phyloP scores from a whole-genome alignment of 2,888 invertebrate species.

The Eudemis profundana region DNA sequence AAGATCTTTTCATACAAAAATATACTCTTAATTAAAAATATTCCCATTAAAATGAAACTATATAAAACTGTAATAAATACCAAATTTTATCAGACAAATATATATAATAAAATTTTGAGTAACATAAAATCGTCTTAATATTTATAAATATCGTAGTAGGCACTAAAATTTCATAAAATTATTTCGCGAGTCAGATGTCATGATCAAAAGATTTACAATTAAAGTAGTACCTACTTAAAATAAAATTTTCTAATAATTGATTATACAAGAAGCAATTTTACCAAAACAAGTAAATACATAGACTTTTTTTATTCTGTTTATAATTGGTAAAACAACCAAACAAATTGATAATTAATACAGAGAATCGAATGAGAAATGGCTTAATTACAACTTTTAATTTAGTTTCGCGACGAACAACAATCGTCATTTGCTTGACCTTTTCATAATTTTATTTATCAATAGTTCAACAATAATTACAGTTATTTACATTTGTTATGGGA shows the following conservation, averaged over 20 bases:
- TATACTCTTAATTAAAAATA: conserved; percentile 82
- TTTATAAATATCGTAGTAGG: conserved; percentile 27
- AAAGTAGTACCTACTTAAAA: conserved; percentile 42
- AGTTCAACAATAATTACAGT: conserved; percentile 71
- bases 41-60: conserved; percentile 78
- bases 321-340: conserved; percentile 14
- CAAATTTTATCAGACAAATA: conserved; percentile 31
- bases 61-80: conserved; percentile 67
- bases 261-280: conserved; percentile 26
- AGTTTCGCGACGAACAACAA: conserved; percentile 20
- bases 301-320: conserved; percentile 15
- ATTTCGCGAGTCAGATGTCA: conserved; percentile 35
- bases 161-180: conserved; percentile 34
- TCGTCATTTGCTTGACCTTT: conserved; percentile 40
- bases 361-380: conserved; percentile 3
- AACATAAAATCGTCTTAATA: conserved; percentile 33
- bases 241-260: conserved; percentile 22
- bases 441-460: conserved; percentile 57
- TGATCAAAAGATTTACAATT: conserved; percentile 34
- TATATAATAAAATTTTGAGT: conserved; percentile 26
- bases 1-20: conserved; percentile 84
- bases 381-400: conserved; percentile 28
- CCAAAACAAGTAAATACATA: conserved; percentile 20
- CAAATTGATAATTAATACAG: conserved; percentile 9
- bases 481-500: conserved; percentile 75